Conservation (phyloP, 1,140 invertebrate species). For the Lepidurus arcticus region DNA sequence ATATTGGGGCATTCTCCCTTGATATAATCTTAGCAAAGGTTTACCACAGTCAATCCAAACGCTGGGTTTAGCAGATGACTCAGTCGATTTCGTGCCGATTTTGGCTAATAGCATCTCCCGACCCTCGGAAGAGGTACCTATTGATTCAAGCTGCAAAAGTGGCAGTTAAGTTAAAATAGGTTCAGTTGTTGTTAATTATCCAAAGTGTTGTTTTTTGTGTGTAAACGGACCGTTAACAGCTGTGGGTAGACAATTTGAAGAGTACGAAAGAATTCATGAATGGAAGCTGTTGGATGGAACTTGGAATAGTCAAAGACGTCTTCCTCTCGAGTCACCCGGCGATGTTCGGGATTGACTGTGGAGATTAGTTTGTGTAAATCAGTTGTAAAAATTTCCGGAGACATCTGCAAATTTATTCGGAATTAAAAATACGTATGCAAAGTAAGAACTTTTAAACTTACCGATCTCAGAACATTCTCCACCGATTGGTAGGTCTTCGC, state of each 20-base stretch:
- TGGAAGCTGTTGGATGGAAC: neutral
- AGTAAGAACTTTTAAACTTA: neutral
- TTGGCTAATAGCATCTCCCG: slow-evolving; percentile 64
- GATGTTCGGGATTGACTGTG: neutral
- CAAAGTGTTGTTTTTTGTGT: neutral
- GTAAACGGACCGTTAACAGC: neutral
- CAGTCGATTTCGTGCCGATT: slow-evolving; percentile 45
- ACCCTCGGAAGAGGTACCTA: slow-evolving; percentile 69
- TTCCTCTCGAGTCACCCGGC: neutral
- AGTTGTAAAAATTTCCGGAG: neutral
- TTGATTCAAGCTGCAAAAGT: slow-evolving; percentile 40
- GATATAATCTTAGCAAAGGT: neutral
- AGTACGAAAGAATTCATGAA: neutral
- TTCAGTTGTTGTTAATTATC: neutral
- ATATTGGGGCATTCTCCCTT: too few relatives aligned
- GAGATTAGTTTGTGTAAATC: neutral
- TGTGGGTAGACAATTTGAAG: neutral
- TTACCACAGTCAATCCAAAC: slow-evolving; percentile 43
- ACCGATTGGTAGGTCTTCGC: neutral
- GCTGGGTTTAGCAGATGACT: slow-evolving; percentile 38
- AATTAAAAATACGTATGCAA: neutral
- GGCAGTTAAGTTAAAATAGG: neutral
- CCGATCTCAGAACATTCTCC: neutral
- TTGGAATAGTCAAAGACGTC: neutral
- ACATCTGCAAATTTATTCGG: neutral